Base-by-base conservation (phyloP, 35 echinoderm and acorn worm species). In the Nesometra sesokonis region DNA sequence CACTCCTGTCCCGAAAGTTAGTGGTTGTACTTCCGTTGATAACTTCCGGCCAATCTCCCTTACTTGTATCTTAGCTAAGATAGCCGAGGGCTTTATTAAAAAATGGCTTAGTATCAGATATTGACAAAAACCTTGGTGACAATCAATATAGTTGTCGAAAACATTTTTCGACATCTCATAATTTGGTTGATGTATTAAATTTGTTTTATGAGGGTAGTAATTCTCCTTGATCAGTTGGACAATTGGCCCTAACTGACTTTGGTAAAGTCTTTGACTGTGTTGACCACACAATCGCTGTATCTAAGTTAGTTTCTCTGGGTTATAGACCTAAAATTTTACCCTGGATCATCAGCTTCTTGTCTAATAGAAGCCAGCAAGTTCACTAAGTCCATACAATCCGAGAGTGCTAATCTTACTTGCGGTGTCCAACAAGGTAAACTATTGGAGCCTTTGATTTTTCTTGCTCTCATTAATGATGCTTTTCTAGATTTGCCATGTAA, bases 1-100 rank as follows among this genome's bases (percentile, higher is more conserved):
- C 23, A 17, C 80, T 31, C 86, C 86, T 39, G 36, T 88, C 34
- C 77, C 77, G 17, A 88, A 88, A 32, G 77, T 81, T 17, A 88
- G 23, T 9, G 2, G 21, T 27, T 11, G 21, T 2, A 67, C 9
- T 67, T 11, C 0, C 23, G 52, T 67, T 17, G 21, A 67, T 27
- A 67, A 67, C 0, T 67, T 67, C 1, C 52, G 52, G 9, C 52
- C 52, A 9, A 67, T 67, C 2, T 67, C 52, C 2, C 52, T 67
- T 2, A 67, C 52, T 27, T 67, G 52, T 27, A 67, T 2, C 23
- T 27, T 67, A 11, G 52, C 52, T 67, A 67, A 67, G 52, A 67
- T 27, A 27, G 52, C 52, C 2, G 52, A 67, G 52, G 23, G 52
- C 8, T 67, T 67, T 27, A 27, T 67, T 11, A 17, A 9, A 1